Conservation (phyloP, 2,888 invertebrate species). For the Mythimna albipuncta region DNA sequence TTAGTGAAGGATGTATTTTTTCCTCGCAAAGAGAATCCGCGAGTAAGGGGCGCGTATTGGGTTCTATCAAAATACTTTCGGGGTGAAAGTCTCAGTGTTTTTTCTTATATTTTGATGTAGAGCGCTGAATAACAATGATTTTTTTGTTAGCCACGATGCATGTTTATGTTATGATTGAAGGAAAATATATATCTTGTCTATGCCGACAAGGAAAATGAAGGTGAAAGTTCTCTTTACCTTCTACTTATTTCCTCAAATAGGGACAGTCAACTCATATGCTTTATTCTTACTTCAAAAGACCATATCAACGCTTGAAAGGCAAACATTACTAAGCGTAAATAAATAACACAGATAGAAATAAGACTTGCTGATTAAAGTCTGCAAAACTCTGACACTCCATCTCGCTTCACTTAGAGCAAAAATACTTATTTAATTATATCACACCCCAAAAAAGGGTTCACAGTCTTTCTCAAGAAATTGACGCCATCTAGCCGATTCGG, state of each 20-base stretch:
- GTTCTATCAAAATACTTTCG: slow-evolving; percentile 54
- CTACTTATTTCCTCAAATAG: too few relatives aligned
- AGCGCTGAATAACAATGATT: slow-evolving; percentile 41
- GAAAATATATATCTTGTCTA: slow-evolving; percentile 4
- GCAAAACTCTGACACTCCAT: too few relatives aligned
- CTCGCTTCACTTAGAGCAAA: too few relatives aligned
- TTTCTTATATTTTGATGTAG: slow-evolving; percentile 44
- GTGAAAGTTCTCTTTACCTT: too few relatives aligned
- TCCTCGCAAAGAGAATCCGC: slow-evolving; percentile 55
- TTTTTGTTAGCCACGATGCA: slow-evolving; percentile 9
- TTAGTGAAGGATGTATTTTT: slow-evolving; percentile 61
- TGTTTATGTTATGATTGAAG: neutral
- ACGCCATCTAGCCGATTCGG: too few relatives aligned
- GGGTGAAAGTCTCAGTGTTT: slow-evolving; percentile 39
- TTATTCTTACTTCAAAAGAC: neutral
- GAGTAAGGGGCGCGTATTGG: slow-evolving; percentile 40
- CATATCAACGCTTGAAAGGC: too few relatives aligned
- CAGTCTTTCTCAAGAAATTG: too few relatives aligned
- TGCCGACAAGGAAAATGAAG: neutral
- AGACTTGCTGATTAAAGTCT: too few relatives aligned
- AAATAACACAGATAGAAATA: too few relatives aligned
- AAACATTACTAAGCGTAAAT: too few relatives aligned
- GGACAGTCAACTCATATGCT: neutral
- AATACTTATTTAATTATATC: too few relatives aligned
- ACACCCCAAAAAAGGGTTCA: too few relatives aligned